A percentile compares a stretch with the other conserved stretches of the same genome.
phyloP scores from a whole-genome alignment of 2,113 vertebrate species.

The Scatophagus argus region DNA sequence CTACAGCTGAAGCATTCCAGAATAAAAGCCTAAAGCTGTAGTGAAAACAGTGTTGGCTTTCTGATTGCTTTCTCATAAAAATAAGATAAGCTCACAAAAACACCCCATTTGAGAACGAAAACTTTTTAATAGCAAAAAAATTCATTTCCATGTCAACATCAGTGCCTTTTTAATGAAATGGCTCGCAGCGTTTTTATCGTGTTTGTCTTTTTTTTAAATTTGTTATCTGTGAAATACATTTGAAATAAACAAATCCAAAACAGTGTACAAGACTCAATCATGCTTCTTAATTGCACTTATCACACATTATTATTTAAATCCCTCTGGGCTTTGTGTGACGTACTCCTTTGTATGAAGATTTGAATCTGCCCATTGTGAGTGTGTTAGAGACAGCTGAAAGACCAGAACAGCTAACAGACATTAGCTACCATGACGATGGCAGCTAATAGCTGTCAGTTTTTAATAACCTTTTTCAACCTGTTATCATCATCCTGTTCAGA shows the following conservation, averaged over 20 bases:
- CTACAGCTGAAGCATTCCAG: not conserved
- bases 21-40: not conserved
- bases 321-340: not conserved
- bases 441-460: conserved; percentile 32
- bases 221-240: conserved; percentile 28
- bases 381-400: conserved; percentile 2
- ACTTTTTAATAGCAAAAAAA: not conserved
- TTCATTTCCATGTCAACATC: not conserved
- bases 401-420: conserved; percentile 11
- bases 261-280: not conserved
- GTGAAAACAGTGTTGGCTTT: not conserved
- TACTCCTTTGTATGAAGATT: not conserved
- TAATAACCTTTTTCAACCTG: conserved; percentile 43
- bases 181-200: not conserved
- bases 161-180: conserved; percentile 39
- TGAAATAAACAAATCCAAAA: conserved; percentile 48
- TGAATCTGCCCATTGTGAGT: not conserved
- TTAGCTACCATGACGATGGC: conserved; percentile 14
- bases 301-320: not conserved
- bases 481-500: conserved; percentile 39
- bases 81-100: not conserved
- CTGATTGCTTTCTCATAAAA: not conserved
- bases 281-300: not conserved
- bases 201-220: conserved; percentile 23
- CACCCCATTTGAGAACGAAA: not conserved